Conservation (phyloP, 2,797 vertebrate species). For the Argya squamiceps region DNA sequence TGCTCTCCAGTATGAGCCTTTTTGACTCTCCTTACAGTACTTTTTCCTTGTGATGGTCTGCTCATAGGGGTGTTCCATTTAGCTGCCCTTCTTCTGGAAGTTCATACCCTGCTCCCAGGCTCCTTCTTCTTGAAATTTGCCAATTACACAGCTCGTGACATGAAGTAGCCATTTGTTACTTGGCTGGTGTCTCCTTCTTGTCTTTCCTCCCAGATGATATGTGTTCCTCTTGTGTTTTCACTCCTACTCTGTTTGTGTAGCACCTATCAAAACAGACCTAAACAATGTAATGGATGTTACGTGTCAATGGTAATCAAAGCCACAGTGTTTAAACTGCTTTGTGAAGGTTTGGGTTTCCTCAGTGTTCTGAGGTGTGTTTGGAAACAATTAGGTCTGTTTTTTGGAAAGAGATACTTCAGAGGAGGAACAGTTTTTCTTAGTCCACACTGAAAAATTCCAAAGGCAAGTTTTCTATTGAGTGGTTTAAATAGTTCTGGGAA, state of each 20-base stretch:
- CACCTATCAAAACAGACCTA: neutral
- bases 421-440: neutral
- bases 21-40: neutral
- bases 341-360: slow-evolving; percentile 9
- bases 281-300: neutral
- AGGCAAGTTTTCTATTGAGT: neutral
- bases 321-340: neutral
- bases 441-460: neutral
- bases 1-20: neutral
- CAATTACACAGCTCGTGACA: neutral
- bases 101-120: neutral
- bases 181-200: neutral
- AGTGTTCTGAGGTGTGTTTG: slow-evolving; percentile 14
- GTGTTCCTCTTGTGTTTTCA: slow-evolving; percentile 16
- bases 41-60: neutral
- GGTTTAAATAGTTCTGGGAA: slow-evolving; percentile 10
- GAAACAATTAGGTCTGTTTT: slow-evolving; percentile 3
- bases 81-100: neutral
- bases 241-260: slow-evolving; percentile 15
- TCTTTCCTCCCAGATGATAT: neutral
- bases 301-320: slow-evolving; percentile 20
- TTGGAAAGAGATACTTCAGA: neutral
- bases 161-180: slow-evolving; percentile 15
- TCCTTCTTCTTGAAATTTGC: neutral
- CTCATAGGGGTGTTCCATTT: neutral